A percentile compares a stretch with the other conserved stretches of the same genome.
phyloP scores from a whole-genome alignment of 2,888 invertebrate genomes.

The Rhodophaea formosa region DNA sequence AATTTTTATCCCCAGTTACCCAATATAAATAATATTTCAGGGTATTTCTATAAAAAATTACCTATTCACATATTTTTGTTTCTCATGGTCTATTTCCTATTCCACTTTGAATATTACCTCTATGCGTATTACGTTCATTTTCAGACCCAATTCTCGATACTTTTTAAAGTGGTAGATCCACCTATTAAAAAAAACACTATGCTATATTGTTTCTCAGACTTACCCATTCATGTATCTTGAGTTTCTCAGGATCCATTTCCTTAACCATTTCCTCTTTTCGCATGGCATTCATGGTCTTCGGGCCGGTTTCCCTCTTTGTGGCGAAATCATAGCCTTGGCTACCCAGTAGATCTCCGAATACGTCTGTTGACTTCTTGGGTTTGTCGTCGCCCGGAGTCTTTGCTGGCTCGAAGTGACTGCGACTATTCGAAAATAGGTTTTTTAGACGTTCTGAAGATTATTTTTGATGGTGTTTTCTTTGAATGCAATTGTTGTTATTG shows the following conservation, averaged over 20 bases:
- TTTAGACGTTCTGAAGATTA: background rate
- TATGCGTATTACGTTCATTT: too few species aligned
- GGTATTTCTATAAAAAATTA: too few species aligned
- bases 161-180: too few species aligned
- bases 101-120: too few species aligned
- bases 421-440: conserved; percentile 66
- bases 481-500: background rate
- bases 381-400: conserved; percentile 68
- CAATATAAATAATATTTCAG: too few species aligned
- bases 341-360: conserved; percentile 95
- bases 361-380: conserved; percentile 82
- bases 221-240: conserved; percentile 92
- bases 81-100: too few species aligned
- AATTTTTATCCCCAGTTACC: too few species aligned
- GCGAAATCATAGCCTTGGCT: conserved; percentile 93
- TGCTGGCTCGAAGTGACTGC: conserved; percentile 86
- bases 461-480: background rate
- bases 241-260: conserved; percentile 95
- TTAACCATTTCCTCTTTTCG: conserved; percentile 91
- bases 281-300: conserved; percentile 96
- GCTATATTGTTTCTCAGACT: conserved; percentile 16
- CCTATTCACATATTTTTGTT: too few species aligned
- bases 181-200: too few species aligned
- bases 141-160: too few species aligned
- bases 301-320: conserved; percentile 85